Evolutionary conservation across 2,888 invertebrate genomes (phyloP), one percentile per base, ranked within the genome.

Genomic region (Mesorhabditis spiculigera): DNA sequence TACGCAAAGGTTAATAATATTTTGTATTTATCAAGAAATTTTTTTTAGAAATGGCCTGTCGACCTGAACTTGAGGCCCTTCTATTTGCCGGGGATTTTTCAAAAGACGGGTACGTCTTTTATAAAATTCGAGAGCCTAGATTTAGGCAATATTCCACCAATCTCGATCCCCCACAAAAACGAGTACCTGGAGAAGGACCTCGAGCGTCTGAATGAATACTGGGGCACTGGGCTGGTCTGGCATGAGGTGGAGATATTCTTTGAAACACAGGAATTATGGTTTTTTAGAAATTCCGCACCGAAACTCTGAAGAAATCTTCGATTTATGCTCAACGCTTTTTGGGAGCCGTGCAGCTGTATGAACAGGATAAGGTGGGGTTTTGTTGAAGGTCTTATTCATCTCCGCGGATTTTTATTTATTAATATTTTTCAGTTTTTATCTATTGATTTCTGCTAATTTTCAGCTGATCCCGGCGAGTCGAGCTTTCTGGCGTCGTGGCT

Each of bases 151-250:
- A 50, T 50, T n/a, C 58, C 58, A 50, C 58, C 58, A n/a, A 50
- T 50, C 58, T 50, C 58, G n/a, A 50, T 50, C n/a, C 58, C 58
- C 58, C 10, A 50, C 10, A 50, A 50, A 50, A 50, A 50, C 58
- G 58, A 50, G 10, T 50, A 50, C 58, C n/a, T 50, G 58, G n/a
- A 50, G 10, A 50, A 50, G 58, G 58, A 50, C n/a, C n/a, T 50
- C 8, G 10, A 50, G 58, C 58, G 58, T 50, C n/a, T 50, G n/a
- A 50, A 50, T n/a, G 58, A 50, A 50, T 50, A 50, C 58, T 50
- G 58, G 58, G 58, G 58, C 58, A 50, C 58, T 50, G 58, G n/a
- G 58, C 58, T 50, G 58, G 58, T 50, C 58, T 50, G 58, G 58
- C 58, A 50, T n/a, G n/a, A 50, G 58, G 58, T 50, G 0, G 58